Percentiles rank a stretch among this genome's conserved stretches.
Evolutionary conservation across 2,797 vertebrate genomes (phyloP).

Genomic region (Holocentrus rufus): DNA sequence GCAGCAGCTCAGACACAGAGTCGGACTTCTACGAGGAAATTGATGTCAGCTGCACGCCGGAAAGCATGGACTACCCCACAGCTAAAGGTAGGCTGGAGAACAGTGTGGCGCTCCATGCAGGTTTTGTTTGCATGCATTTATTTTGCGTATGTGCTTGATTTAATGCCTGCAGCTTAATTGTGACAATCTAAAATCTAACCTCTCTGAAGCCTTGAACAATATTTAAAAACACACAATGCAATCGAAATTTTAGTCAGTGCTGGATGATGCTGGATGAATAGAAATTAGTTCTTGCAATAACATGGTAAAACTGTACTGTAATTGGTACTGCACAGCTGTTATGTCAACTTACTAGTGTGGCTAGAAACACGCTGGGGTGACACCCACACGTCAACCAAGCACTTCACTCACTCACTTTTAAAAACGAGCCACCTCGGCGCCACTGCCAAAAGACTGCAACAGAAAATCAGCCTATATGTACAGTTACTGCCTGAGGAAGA

Average conservation of each 20-base stretch:
- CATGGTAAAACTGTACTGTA: conserved; percentile 13
- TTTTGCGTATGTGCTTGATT: conserved; percentile 20
- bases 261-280: not conserved
- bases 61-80: conserved; percentile 93
- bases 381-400: conserved; percentile 74
- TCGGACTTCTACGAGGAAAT: conserved; percentile 99
- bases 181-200: not conserved
- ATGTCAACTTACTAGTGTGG: conserved; percentile 68
- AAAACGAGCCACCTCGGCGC: conserved; percentile 82
- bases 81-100: conserved; percentile 86
- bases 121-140: conserved; percentile 15
- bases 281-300: not conserved
- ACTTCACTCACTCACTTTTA: conserved; percentile 73
- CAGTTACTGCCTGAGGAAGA: conserved; percentile 23
- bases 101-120: conserved; percentile 33
- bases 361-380: conserved; percentile 65
- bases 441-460: conserved; percentile 82
- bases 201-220: not conserved
- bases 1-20: conserved; percentile 96
- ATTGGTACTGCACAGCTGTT: conserved; percentile 64
- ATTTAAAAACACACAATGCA: not conserved
- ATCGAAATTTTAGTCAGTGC: not conserved
- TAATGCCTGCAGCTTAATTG: conserved; percentile 3
- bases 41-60: conserved; percentile 98
- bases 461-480: conserved; percentile 59